phyloP scores from a whole-genome alignment of 2,113 vertebrate species.

The Plotosus lineatus region DNA sequence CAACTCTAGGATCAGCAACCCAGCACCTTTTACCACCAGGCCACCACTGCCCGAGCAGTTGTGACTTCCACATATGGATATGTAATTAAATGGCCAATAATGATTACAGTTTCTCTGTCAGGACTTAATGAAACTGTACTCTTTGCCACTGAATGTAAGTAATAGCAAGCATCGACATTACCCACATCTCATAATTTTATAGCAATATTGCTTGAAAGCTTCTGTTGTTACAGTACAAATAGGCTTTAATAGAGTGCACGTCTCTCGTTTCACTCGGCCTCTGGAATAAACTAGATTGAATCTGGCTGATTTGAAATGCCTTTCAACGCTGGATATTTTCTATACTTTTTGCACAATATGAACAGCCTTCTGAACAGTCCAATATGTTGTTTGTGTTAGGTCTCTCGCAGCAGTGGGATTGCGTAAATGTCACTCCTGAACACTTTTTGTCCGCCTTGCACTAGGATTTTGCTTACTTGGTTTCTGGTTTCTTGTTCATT shows the following conservation, averaged over 20 bases:
- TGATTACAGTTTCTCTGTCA: neutral
- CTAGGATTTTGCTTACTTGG: no score
- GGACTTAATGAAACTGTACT: neutral
- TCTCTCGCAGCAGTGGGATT: neutral
- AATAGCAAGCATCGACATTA: neutral
- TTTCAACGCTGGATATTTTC: conserved; percentile 26
- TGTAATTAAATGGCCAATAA: neutral
- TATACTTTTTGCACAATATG: conserved; percentile 37
- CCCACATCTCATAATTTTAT: neutral
- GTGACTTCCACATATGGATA: neutral
- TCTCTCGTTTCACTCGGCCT: conserved; percentile 32
- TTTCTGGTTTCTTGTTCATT: no score
- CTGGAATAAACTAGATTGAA: conserved; percentile 27
- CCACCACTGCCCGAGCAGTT: no score
- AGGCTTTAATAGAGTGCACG: neutral
- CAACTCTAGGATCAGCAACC: no score
- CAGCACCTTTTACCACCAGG: no score
- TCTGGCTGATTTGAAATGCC: conserved; percentile 44
- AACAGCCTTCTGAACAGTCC: conserved; percentile 9
- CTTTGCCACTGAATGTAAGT: neutral
- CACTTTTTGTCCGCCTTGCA: neutral
- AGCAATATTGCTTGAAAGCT: conserved; percentile 15
- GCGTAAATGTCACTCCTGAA: conserved; percentile 21
- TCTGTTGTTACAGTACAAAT: conserved; percentile 23
- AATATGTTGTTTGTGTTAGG: neutral